Evolutionary conservation across 2,888 invertebrate genomes (phyloP), one percentile per base, ranked within the genome.

Genomic region (Spilarctia lutea): DNA sequence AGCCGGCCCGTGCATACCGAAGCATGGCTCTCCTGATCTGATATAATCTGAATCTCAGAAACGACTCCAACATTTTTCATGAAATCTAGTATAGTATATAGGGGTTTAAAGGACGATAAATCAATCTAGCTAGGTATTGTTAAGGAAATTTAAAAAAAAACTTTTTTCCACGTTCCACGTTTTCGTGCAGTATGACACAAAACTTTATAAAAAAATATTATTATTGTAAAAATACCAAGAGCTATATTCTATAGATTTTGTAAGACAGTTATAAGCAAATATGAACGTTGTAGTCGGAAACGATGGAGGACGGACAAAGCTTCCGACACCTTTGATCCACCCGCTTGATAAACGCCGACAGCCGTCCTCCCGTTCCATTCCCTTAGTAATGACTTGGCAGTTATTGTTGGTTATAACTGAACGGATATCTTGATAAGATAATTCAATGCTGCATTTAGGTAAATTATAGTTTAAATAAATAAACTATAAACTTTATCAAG

Each of bases 321-420:
- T 52, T 68, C 71, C 71, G 71, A 68, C 79, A 75, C 81, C 81
- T 75, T 81, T 83, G 81, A 83, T 83, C 75, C 73, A 65, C 60
- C 67, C 70, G 63, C 48, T 18, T 77, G 83, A 82, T 81, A 81
- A 80, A 72, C 71, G 67, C 65, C 67, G 81, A 75, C 81, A 78
- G 72, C 71, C 74, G 83, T 78, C 72, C 42, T 56, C 63, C 63
- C 68, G 4, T 71, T 60, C 30, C 39, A 60, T n/a, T 63, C 56
- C 63, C 56, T 71, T 71, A 45, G 69, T 60, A 63, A 24, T 45
- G 42, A 71, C 63, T 18, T 63, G 63, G 63, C 30, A 30, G 63
- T 63, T 63, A 63, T 63, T 30, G 63, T 63, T 63, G 27, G 30
- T 30, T 63, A 30, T 30, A 30, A 63, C 16, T 16, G 30, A 18